phyloP scores from a whole-genome alignment of 1,140 invertebrate species.

The Dreissena rostriformis region DNA sequence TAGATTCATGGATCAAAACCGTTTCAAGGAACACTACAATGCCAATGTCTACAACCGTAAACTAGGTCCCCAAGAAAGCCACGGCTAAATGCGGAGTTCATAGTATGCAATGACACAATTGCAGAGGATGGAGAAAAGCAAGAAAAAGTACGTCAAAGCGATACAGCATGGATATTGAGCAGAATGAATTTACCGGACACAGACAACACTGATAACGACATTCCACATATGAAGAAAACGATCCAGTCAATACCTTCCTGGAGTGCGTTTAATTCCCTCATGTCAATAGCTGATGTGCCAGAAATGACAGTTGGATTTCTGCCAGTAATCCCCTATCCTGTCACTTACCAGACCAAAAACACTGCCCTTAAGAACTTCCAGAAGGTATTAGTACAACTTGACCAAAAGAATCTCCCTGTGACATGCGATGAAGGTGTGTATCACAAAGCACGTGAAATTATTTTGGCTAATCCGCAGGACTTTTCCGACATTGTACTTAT shows the following conservation, averaged over 20 bases:
- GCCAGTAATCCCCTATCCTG: constrained; percentile 16
- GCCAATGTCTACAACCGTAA: neutral
- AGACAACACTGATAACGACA: neutral
- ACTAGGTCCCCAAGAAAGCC: neutral
- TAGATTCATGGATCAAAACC: neutral
- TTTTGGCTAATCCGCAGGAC: constrained; percentile 1
- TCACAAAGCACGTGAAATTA: constrained; percentile 26
- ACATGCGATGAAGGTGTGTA: constrained; percentile 39
- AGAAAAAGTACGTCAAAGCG: neutral
- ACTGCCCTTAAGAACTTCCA: constrained; percentile 15
- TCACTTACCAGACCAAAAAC: constrained; percentile 23
- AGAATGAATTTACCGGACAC: constrained; percentile 1
- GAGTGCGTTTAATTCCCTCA: constrained; percentile 19
- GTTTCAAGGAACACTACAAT: constrained; percentile 10
- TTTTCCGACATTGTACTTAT: constrained; percentile 7
- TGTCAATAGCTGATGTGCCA: neutral
- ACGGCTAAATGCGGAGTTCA: neutral
- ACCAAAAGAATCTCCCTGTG: neutral
- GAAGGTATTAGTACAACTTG: neutral
- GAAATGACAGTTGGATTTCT: constrained; percentile 31
- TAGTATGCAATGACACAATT: neutral
- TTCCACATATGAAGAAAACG: neutral
- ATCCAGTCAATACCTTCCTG: constrained; percentile 20
- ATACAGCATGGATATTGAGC: constrained; percentile 25
- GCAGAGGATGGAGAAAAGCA: neutral